Evolutionary conservation across 2,113 vertebrate species (phyloP).

Genomic region (Fukomys damarensis): DNA sequence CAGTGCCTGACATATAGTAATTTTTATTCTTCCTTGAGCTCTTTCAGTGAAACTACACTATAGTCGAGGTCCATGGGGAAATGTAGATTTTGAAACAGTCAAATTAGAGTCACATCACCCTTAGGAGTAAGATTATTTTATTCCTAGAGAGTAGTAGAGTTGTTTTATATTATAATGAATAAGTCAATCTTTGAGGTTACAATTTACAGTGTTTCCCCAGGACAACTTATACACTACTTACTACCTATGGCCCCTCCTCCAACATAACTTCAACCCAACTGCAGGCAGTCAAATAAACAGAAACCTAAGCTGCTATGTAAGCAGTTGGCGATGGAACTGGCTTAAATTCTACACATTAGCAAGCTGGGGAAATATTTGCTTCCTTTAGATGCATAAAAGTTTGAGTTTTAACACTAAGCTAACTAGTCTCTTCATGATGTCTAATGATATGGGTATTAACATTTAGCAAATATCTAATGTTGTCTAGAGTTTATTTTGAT

Average conservation of each 20-base stretch:
- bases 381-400: conserved; percentile 29
- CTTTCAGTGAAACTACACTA: conserved; percentile 31
- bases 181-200: conserved; percentile 11
- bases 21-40: conserved; percentile 53
- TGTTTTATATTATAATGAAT: not conserved
- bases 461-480: conserved; percentile 27
- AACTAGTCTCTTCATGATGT: conserved; percentile 1
- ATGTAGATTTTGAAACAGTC: conserved; percentile 40
- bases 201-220: conserved; percentile 24
- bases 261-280: conserved; percentile 4
- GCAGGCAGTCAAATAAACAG: conserved; percentile 32
- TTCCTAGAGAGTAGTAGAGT: conserved; percentile 3
- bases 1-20: not conserved
- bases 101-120: not conserved
- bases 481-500: conserved; percentile 4
- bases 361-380: conserved; percentile 19
- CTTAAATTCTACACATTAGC: conserved; percentile 35
- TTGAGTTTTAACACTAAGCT: conserved; percentile 41
- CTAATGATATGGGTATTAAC: conserved; percentile 53
- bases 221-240: conserved; percentile 42
- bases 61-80: conserved; percentile 8
- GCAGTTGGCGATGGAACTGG: not conserved
- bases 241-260: not conserved
- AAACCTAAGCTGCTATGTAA: conserved; percentile 51
- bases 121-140: conserved; percentile 32